Base-by-base conservation (phyloP, 2,888 invertebrate species). In the Druceiella hillmani region DNA sequence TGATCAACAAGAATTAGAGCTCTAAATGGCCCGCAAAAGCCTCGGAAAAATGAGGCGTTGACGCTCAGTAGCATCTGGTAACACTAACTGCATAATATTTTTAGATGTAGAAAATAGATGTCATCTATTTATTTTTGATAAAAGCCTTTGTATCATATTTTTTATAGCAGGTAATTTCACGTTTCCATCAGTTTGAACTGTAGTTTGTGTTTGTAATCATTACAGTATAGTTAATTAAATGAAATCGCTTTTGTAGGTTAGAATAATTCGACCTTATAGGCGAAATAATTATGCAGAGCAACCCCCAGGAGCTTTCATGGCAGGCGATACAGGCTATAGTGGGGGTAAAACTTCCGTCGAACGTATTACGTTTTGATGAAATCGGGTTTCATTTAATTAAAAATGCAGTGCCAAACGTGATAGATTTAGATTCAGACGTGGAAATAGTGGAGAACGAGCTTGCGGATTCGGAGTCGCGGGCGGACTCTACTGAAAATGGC, bases 231-330 rank as follows among this genome's bases (percentile, higher is more conserved):
- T 33, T 42, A 38, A 38, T 42, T 36, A 38, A 38, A 42, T n/a
- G 51, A 56, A 64, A 61, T 62, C 61, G 66, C 66, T 59, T 72
- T 71, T 72, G 61, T 71, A 72, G 71, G 71, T 72, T 72, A 72
- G 60, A 68, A 59, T 72, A 68, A 70, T 66, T 60, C 70, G 36
- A 36, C 33, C 24, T 34, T 41, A 41, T 32, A 37, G 41, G 33
- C 32, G 33, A 37, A 64, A 66, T 62, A 68, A 70, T 67, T 68
- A 71, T 72, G 72, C 72, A 72, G 70, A 70, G 66, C 68, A 70
- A 71, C 70, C 71, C 71, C 67, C 72, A 71, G 64, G 68, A 72
- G 68, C 72, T 72, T 65, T 72, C 72, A 67, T 72, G 72, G 72
- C 70, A 72, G 62, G 72, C 71, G 61, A 72, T 72, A 58, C 70